These are phyloP conservation scores for Anorthoa munda DNA, from an alignment of 2,888 invertebrate genomes.

Conservation along the genomic window DNA sequence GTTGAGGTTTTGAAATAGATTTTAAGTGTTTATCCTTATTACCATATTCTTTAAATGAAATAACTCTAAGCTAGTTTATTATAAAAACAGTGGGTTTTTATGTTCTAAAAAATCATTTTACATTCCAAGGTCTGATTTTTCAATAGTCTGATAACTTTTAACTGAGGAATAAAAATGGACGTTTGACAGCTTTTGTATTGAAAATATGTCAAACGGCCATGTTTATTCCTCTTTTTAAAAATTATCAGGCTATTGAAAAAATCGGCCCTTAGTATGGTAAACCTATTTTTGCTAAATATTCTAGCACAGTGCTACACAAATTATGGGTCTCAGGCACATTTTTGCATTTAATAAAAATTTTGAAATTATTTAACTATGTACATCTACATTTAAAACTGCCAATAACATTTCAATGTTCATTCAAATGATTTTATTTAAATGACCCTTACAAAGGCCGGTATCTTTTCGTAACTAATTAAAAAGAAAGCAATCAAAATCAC, in stretches of 20 bases:
- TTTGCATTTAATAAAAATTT: background rate
- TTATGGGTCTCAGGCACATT: background rate
- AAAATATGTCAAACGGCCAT: too few relatives aligned
- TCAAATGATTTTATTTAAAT: background rate
- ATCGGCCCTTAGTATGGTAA: too few relatives aligned
- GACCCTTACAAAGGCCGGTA: background rate
- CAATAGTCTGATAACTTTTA: too few relatives aligned
- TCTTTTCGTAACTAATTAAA: conserved; percentile 22
- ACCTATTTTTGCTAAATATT: too few relatives aligned
- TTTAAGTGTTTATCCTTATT: background rate
- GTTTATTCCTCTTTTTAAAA: too few relatives aligned
- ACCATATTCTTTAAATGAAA: background rate
- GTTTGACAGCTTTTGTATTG: too few relatives aligned
- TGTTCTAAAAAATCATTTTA: too few relatives aligned
- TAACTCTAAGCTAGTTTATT: background rate
- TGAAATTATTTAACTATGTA: background rate
- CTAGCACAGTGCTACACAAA: too few relatives aligned
- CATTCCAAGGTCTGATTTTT: too few relatives aligned
- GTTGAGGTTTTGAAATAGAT: conserved; percentile 10
- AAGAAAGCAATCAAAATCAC: conserved; percentile 33
- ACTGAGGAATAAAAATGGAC: too few relatives aligned
- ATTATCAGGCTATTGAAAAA: too few relatives aligned
- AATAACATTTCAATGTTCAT: background rate
- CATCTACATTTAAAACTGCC: too few relatives aligned
- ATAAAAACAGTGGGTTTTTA: background rate